These are phyloP conservation scores for Sebastes steindachneri DNA, from an alignment of 2,797 vertebrate genomes.

Conservation along the genomic window DNA sequence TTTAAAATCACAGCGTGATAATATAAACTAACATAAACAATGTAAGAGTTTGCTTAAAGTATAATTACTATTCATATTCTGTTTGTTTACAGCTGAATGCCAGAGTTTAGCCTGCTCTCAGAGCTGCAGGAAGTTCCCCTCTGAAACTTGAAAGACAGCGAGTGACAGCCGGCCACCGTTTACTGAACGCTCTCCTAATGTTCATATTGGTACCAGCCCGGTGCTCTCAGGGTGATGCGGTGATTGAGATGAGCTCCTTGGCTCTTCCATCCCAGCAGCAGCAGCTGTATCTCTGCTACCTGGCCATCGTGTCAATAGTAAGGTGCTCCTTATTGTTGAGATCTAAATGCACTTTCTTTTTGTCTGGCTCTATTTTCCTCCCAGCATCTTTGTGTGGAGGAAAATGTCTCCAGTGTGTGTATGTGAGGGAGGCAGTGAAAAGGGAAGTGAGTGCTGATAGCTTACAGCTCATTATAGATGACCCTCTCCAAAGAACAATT, in stretches of 20 bases:
- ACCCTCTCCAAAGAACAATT: slow-evolving; percentile 78
- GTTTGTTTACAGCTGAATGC: not conserved
- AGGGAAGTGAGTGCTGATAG: slow-evolving; percentile 33
- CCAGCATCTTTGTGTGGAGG: slow-evolving; percentile 29
- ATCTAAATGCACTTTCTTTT: slow-evolving; percentile 76
- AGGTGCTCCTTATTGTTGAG: slow-evolving; percentile 73
- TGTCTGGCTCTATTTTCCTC: slow-evolving; percentile 5
- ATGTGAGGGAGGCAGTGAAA: slow-evolving; percentile 4
- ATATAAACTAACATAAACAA: not conserved
- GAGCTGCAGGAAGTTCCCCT: not conserved
- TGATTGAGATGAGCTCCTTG: slow-evolving; percentile 69
- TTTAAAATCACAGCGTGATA: not conserved
- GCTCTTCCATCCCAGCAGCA: slow-evolving; percentile 64
- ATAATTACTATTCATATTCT: not conserved
- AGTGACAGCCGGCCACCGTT: slow-evolving; percentile 16
- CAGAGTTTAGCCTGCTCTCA: not conserved
- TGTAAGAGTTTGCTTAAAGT: not conserved
- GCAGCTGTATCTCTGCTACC: slow-evolving; percentile 79
- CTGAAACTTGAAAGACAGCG: slow-evolving; percentile 18
- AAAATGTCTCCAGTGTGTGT: slow-evolving; percentile 8
- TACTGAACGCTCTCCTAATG: not conserved
- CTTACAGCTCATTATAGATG: slow-evolving; percentile 73
- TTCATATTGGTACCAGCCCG: slow-evolving; percentile 34
- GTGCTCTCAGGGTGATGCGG: slow-evolving; percentile 33
- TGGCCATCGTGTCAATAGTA: slow-evolving; percentile 69